Evolutionary conservation across 1,140 invertebrate species (phyloP).

Genomic region (Anadara kagoshimensis): DNA sequence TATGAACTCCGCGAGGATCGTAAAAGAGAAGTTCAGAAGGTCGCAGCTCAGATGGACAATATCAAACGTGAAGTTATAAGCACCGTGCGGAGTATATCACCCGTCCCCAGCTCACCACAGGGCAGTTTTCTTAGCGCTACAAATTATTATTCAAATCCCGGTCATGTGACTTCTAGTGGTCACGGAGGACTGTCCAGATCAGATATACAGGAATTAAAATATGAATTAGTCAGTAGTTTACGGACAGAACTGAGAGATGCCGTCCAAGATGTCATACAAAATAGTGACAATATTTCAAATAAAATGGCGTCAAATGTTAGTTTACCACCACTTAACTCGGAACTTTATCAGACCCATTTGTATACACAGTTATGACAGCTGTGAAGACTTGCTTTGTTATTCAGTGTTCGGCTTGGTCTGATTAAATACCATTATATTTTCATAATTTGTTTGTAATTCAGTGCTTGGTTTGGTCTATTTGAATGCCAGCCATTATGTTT

Average conservation of each 20-base stretch:
- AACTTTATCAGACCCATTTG: slow-evolving; percentile 74
- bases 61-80: slow-evolving; percentile 76
- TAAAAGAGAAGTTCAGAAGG: slow-evolving; percentile 74
- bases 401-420: too few relatives aligned
- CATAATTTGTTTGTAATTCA: too few relatives aligned
- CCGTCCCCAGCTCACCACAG: slow-evolving; percentile 19
- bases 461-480: too few relatives aligned
- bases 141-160: slow-evolving; percentile 9
- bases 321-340: slow-evolving; percentile 47
- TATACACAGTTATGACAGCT: slow-evolving; percentile 70
- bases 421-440: too few relatives aligned
- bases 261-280: slow-evolving; percentile 30
- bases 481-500: too few relatives aligned
- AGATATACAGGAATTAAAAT: slow-evolving; percentile 54
- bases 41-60: slow-evolving; percentile 75
- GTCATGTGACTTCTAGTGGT: neutral
- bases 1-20: slow-evolving; percentile 78
- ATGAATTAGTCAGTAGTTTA: slow-evolving; percentile 68
- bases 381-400: too few relatives aligned
- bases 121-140: neutral
- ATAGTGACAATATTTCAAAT: slow-evolving; percentile 35
- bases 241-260: slow-evolving; percentile 66
- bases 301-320: slow-evolving; percentile 33
- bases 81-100: slow-evolving; percentile 39
- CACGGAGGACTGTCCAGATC: neutral